Evolutionary conservation across 2,113 vertebrate species (phyloP).

Genomic region (Albula glossodonta): DNA sequence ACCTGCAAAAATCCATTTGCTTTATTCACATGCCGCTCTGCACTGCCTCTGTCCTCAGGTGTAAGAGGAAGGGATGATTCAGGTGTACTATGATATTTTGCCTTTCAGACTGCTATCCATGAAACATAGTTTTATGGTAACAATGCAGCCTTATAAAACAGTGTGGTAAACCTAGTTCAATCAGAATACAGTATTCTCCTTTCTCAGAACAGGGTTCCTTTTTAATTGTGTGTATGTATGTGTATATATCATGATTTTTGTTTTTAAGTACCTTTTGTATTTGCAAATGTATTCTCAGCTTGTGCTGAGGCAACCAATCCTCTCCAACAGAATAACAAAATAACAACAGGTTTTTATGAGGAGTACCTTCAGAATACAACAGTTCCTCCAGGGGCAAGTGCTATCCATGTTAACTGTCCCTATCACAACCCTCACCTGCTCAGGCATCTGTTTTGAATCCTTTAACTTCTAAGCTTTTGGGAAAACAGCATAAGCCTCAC

Average conservation of each 20-base stretch:
- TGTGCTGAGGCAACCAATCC: neutral
- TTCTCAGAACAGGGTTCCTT: neutral
- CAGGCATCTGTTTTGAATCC: constrained; percentile 4
- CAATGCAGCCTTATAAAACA: neutral
- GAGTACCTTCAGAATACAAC: neutral
- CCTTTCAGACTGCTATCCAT: neutral
- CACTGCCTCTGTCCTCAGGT: neutral
- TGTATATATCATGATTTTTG: neutral
- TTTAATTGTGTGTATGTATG: neutral
- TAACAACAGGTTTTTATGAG: neutral
- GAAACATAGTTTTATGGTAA: neutral
- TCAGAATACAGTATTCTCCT: neutral
- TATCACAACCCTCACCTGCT: neutral
- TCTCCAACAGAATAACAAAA: neutral
- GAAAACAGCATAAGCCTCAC: too few relatives aligned
- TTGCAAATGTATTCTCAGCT: neutral
- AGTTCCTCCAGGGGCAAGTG: neutral
- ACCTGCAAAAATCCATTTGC: neutral
- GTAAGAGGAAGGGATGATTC: neutral
- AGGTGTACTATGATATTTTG: neutral
- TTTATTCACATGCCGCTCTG: neutral
- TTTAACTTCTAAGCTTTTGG: neutral
- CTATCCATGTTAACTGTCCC: neutral
- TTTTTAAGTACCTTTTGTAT: too few relatives aligned
- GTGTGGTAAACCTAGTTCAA: neutral